Base-by-base conservation (phyloP, 1,140 invertebrate genomes). In the Riptortus pedestris region DNA sequence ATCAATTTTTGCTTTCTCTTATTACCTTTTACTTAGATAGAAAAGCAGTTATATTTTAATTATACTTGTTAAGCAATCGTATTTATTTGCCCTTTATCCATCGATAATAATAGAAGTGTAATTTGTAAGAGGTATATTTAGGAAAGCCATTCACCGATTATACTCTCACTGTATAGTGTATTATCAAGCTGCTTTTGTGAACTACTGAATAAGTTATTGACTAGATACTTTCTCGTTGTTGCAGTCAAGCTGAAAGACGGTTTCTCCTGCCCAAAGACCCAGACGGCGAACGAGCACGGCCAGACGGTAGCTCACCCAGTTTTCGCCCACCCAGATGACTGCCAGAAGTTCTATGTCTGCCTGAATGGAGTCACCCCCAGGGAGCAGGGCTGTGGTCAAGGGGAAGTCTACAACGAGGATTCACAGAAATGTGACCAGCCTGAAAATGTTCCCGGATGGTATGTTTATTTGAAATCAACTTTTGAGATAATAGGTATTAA, bases 261-360 rank as follows among this genome's bases (percentile, higher is more conserved):
- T 29, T 93, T 93, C 73, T 79, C 83, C 66, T 93, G 90, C 71
- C 89, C 89, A 48, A 87, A 83, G 74, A 82, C 85, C 51, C 74
- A 76, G 43, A 77, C 79, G 27, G 70, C 71, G 22, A 85, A 87
- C 70, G 78, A 79, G 5, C 81, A 84, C 68, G 89, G 88, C 24
- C 85, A 85, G 70, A 70, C 78, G 0, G 81, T 90, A 1, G 85
- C 90, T 48, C 90, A 93, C 75, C 89, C 90, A n/a, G 88, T 89
- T 70, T 93, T 85, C 74, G 79, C 88, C 1, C 88, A 93, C 75
- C 87, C 88, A 12, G 84, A 83, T 9, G 88, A 92, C 72, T 93
- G 91, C 75, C 88, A 91, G 74, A 87, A 89, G 64, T 89, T 91
- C 79, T 91, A 93, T 72, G 88, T 92, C 7, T 94, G 91, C 74